phyloP scores from a whole-genome alignment of 2,888 invertebrate genomes.

The Sinohyriopsis cumingii region DNA sequence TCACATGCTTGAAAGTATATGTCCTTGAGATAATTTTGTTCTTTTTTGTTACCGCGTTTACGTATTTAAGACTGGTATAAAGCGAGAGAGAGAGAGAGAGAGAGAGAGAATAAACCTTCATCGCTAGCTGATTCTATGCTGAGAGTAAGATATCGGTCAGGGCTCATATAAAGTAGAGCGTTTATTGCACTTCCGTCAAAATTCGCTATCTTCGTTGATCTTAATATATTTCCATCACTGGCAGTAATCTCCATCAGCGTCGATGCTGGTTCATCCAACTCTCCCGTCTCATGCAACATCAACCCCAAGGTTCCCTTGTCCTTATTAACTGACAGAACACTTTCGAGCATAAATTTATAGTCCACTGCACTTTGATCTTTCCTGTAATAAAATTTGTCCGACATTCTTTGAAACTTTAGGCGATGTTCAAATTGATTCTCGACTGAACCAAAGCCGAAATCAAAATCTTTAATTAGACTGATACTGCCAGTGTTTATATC shows the following conservation, averaged over 20 bases:
- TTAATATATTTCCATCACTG: conserved; percentile 32
- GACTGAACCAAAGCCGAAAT: conserved; percentile 36
- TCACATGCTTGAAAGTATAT: too few relatives aligned
- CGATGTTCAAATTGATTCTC: background rate
- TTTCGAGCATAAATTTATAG: conserved; percentile 31
- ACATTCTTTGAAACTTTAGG: conserved; percentile 1
- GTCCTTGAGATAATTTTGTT: too few relatives aligned
- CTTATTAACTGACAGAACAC: conserved; percentile 30
- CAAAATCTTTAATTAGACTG: conserved; percentile 20
- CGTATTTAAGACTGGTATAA: background rate
- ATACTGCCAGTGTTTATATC: conserved; percentile 28
- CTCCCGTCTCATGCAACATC: conserved; percentile 28
- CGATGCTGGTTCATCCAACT: conserved; percentile 29
- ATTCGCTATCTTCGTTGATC: too few relatives aligned
- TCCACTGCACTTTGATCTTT: conserved; percentile 1
- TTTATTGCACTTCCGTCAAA: conserved; percentile 15
- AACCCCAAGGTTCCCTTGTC: conserved; percentile 26
- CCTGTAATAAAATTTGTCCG: background rate
- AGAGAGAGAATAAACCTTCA: conserved; percentile 4
- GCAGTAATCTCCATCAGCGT: conserved; percentile 30
- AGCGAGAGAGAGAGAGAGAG: background rate
- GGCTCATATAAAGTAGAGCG: conserved; percentile 10
- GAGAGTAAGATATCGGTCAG: conserved; percentile 31
- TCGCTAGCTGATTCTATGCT: conserved; percentile 28
- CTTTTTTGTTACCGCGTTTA: too few relatives aligned